Percentiles rank a stretch among this genome's conserved stretches.
Evolutionary conservation across 2,888 invertebrate species (phyloP).

Genomic region (Thereva nobilitata): DNA sequence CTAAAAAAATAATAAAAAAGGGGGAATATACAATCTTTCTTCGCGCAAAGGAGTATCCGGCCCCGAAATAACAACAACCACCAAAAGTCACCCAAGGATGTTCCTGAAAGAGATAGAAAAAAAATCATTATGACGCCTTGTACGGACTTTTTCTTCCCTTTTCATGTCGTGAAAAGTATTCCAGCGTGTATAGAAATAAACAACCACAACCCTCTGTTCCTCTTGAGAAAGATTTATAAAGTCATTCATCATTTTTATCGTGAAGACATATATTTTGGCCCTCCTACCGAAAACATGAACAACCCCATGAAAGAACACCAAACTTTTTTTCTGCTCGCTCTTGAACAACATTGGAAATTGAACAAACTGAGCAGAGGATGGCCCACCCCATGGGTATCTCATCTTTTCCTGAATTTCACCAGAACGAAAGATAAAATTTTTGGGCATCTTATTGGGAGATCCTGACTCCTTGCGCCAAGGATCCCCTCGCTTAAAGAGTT

Average conservation of each 20-base stretch:
- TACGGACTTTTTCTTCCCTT: slow-evolving; percentile 18
- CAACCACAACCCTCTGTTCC: slow-evolving; percentile 58
- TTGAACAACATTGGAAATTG: slow-evolving; percentile 37
- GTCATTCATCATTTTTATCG: slow-evolving; percentile 61
- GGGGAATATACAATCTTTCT: slow-evolving; percentile 2
- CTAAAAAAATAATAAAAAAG: too few relatives aligned
- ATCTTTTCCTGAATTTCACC: slow-evolving; percentile 9
- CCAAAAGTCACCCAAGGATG: slow-evolving; percentile 21
- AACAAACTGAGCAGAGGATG: slow-evolving; percentile 27
- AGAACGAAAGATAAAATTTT: slow-evolving; percentile 31
- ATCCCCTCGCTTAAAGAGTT: slow-evolving; percentile 29
- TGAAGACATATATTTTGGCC: slow-evolving; percentile 57
- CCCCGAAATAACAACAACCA: slow-evolving; percentile 18
- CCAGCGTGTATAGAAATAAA: slow-evolving; percentile 56
- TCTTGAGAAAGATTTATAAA: slow-evolving; percentile 58
- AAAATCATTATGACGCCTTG: slow-evolving; percentile 35
- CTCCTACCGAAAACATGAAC: slow-evolving; percentile 44
- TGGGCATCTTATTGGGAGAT: slow-evolving; percentile 27
- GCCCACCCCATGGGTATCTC: slow-evolving; percentile 12
- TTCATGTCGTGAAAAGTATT: slow-evolving; percentile 5
- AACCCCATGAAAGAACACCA: slow-evolving; percentile 31
- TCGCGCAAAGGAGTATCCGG: slow-evolving; percentile 6
- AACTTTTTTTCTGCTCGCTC: slow-evolving; percentile 26
- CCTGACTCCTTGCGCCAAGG: slow-evolving; percentile 22
- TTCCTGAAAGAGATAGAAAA: slow-evolving; percentile 11